Base-by-base conservation (phyloP, 2,888 invertebrate genomes). In the Oligia fasciuncula region DNA sequence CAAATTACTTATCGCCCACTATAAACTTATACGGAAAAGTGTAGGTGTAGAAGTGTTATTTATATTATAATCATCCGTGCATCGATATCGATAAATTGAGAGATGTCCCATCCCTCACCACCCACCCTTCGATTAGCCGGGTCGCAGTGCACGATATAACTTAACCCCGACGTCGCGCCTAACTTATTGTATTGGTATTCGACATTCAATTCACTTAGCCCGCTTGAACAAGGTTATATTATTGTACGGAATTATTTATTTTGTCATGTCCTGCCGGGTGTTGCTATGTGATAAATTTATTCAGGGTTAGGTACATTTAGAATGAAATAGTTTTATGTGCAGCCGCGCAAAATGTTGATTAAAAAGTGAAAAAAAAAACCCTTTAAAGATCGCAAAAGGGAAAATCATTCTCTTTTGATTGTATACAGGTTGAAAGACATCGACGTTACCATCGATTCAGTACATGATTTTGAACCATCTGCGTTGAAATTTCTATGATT, bases 121-220 rank as follows among this genome's bases (percentile, higher is more conserved):
- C 92, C 91, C 91, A 91, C 88, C 90, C 93, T 91, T 90, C 93
- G 92, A 96, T 96, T 96, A 95, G 94, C 91, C 91, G 87, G 96
- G 96, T 95, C 95, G 93, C 91, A 93, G 93, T 91, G 90, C 93
- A 91, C 92, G 94, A 90, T 92, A 93, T 93, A 94, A 93, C 93
- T 94, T 95, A 94, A 95, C 94, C 95, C 91, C 91, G 85, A 83
- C 89, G 91, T 91, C 88, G 90, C 91, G 90, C 91, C 92, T 92
- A 91, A 91, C 92, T 90, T 92, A 92, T 91, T 91, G 92, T 93
- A 92, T 93, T 91, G 89, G 90, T 87, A 89, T 90, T 85, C 81
- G 76, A 77, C 71, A 78, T 87, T 89, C 85, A 88, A 88, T 90
- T 90, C 89, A 90, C 84, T 87, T 84, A 82, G 77, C 73, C 75